Evolutionary conservation across 2,797 vertebrate species (phyloP).

Genomic region (Myotis vivesi): DNA sequence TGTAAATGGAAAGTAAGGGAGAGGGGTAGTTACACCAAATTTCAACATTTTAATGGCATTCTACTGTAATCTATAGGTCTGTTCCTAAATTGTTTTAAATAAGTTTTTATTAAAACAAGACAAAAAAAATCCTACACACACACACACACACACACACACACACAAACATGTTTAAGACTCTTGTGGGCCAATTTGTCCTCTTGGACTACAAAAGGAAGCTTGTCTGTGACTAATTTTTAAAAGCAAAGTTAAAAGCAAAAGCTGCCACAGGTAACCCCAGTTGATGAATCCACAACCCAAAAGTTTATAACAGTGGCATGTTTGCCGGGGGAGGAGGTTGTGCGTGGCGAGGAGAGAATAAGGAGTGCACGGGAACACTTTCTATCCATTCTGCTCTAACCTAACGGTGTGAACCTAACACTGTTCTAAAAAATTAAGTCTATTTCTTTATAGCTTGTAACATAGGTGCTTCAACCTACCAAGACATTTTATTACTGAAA

Average conservation of each 20-base stretch:
- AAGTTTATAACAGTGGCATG: neutral
- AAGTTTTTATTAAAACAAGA: conserved; percentile 26
- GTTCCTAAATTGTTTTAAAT: neutral
- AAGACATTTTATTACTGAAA: neutral
- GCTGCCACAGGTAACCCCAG: neutral
- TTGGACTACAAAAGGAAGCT: neutral
- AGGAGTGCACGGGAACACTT: neutral
- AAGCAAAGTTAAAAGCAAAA: conserved; percentile 51
- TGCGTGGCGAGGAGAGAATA: rapidly evolving
- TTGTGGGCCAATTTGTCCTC: neutral
- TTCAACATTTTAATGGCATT: neutral
- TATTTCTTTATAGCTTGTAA: neutral
- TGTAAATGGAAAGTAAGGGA: neutral
- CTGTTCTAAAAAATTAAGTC: neutral
- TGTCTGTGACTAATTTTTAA: neutral
- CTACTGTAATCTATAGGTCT: neutral
- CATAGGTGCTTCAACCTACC: neutral
- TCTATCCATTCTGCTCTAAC: neutral
- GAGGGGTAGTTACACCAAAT: neutral
- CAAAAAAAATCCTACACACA: neutral
- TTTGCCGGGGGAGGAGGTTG: rapidly evolving
- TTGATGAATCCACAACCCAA: neutral
- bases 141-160: neutral
- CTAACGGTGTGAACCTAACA: neutral
- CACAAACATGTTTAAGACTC: neutral